phyloP scores from a whole-genome alignment of 1,140 invertebrate genomes.

The Heliconius himera region DNA sequence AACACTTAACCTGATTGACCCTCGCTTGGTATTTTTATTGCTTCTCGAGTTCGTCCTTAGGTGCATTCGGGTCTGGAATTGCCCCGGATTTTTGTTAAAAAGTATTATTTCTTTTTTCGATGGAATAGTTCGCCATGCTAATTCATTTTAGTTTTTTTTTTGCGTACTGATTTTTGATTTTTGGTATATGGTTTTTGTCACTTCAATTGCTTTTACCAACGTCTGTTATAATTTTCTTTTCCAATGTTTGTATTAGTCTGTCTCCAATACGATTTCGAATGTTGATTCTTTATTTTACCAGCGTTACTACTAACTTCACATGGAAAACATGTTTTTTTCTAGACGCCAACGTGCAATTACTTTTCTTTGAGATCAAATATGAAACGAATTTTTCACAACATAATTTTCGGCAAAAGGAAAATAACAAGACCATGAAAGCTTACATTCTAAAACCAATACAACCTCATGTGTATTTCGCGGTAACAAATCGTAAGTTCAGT shows the following conservation, averaged over 20 bases:
- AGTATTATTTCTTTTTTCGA: conserved; percentile 1
- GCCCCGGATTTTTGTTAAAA: conserved; percentile 38
- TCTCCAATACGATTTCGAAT: not conserved
- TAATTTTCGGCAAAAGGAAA: not conserved
- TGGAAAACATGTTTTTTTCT: not conserved
- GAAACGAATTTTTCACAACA: conserved; percentile 4
- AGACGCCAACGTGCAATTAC: not conserved
- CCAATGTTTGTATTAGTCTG: too few species aligned
- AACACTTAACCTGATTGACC: conserved; percentile 78
- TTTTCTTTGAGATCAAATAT: conserved; percentile 4
- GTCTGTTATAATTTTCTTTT: too few species aligned
- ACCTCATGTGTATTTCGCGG: conserved; percentile 34
- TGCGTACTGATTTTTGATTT: too few species aligned
- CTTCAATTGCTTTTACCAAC: too few species aligned
- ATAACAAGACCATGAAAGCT: not conserved
- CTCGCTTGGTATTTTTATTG: conserved; percentile 74
- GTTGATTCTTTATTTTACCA: too few species aligned
- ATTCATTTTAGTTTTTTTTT: not conserved
- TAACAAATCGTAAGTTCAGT: conserved; percentile 52
- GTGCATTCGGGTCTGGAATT: conserved; percentile 41
- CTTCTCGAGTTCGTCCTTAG: conserved; percentile 51
- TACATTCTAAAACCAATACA: conserved; percentile 37
- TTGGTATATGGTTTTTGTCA: too few species aligned
- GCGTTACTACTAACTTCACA: not conserved
- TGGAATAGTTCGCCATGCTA: not conserved